Base-by-base conservation (phyloP, 2,113 vertebrate species). In the Atractosteus spatula region DNA sequence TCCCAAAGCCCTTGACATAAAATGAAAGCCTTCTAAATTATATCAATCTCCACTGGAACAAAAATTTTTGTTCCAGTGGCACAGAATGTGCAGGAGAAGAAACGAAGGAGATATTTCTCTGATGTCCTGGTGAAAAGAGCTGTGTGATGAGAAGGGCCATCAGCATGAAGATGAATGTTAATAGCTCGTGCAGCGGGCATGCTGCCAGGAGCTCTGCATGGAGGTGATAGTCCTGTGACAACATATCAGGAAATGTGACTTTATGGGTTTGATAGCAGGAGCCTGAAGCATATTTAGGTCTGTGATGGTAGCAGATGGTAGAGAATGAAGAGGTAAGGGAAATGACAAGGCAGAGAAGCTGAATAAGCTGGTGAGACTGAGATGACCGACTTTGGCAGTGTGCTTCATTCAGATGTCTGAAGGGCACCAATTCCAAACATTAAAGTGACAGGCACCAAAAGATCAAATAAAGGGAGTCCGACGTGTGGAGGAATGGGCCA, bases 331-430 rank as follows among this genome's bases (percentile, higher is more conserved):
- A 59, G 57, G 57, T 59, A 59, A 8, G n/a, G n/a, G n/a, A 59
- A 59, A 59, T 59, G 57, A 59, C 57, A 59, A 16, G 57, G 11
- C 57, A 59, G 57, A 59, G 12, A 59, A 59, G 57, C 57, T 59
- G 56, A 59, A 59, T 3, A 59, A 12, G 56, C 56, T 59, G n/a
- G 57, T 59, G 57, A 59, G n/a, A 13, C 57, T n/a, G 57, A 59
- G 57, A 59, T 59, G 57, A 59, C 57, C 11, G 4, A 59, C 57
- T 16, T n/a, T 13, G 57, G 57, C 12, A 3, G 4, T 5, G n/a
- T 4, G n/a, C 5, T 3, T 59, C 57, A 6, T 14, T 16, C 14
- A 6, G 57, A 59, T 59, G 57, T 16, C 57, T n/a, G 57, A 14
- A 59, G 57, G 57, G 12, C 57, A 59, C 12, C 12, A 6, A 16